Evolutionary conservation across 1,140 invertebrate genomes (phyloP).

Genomic region (Eueides isabella): DNA sequence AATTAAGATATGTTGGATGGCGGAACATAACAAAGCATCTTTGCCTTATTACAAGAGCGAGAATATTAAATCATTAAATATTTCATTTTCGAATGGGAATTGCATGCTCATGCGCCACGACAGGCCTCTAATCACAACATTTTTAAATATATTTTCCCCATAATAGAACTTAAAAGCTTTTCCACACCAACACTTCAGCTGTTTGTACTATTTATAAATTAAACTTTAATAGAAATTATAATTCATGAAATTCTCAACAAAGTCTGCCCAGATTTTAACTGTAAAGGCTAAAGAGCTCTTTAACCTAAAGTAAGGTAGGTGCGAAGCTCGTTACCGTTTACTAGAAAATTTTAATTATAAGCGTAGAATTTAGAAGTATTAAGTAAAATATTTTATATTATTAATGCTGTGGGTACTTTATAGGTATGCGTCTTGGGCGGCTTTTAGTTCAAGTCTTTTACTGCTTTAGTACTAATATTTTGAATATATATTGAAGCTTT

Average conservation of each 20-base stretch:
- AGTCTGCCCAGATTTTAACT: not conserved
- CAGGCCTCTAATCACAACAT: too few species aligned
- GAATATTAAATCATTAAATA: too few species aligned
- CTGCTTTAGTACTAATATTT: not conserved
- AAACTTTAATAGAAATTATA: not conserved
- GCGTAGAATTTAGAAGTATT: conserved; percentile 1
- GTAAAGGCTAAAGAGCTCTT: conserved; percentile 2
- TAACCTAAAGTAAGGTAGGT: conserved; percentile 1
- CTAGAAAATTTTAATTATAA: conserved; percentile 6
- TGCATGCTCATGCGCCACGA: too few species aligned
- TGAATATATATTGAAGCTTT: not conserved
- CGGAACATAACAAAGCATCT: too few species aligned
- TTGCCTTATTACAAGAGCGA: too few species aligned
- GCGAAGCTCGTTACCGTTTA: conserved; percentile 4
- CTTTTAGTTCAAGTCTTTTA: not conserved
- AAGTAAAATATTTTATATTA: not conserved
- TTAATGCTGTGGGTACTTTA: not conserved
- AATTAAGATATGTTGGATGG: too few species aligned
- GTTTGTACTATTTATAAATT: not conserved
- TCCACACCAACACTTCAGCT: not conserved
- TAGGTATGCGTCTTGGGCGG: not conserved
- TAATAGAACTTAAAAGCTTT: too few species aligned
- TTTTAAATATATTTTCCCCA: not conserved
- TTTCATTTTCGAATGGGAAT: too few species aligned
- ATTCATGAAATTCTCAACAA: conserved; percentile 3